A percentile compares a stretch with the other conserved stretches of the same genome.
These are phyloP conservation scores for Lasiommata megera DNA, from an alignment of 2,888 invertebrate genomes.

Conservation along the genomic window DNA sequence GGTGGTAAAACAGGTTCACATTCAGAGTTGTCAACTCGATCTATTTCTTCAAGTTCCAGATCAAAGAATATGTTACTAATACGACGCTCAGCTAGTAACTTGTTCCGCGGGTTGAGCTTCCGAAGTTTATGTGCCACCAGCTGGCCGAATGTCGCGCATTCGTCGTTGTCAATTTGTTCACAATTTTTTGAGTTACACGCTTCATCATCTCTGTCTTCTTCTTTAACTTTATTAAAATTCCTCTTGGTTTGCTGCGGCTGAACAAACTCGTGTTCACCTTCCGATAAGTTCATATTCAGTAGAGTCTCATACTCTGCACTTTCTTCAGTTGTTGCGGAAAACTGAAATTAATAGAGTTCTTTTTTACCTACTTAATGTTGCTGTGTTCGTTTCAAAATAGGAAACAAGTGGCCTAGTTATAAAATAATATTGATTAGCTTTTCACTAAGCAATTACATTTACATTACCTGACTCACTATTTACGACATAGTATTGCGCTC, in stretches of 20 bases:
- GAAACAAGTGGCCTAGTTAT: too few species aligned
- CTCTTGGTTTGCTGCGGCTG: neutral
- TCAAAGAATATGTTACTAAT: constrained; percentile 13
- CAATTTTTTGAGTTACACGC: neutral
- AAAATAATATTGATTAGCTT: too few species aligned
- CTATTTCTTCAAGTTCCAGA: constrained; percentile 12
- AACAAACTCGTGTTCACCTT: neutral
- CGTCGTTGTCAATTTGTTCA: neutral
- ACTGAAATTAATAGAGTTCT: neutral
- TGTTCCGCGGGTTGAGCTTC: constrained; percentile 8
- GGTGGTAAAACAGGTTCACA: neutral
- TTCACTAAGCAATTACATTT: too few species aligned
- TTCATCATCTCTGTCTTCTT: neutral
- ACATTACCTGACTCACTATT: too few species aligned
- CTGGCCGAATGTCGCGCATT: constrained; percentile 14
- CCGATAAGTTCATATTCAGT: neutral
- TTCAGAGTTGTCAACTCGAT: neutral
- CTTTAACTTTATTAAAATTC: neutral
- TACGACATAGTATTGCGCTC: too few species aligned
- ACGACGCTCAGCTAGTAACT: constrained; percentile 12
- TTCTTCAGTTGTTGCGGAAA: neutral
- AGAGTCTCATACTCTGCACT: neutral
- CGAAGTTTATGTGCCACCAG: constrained; percentile 18
- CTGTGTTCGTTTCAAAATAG: too few species aligned
- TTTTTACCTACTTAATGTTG: too few species aligned